Percentiles rank a stretch among this genome's conserved stretches.
phyloP scores from a whole-genome alignment of 2,888 invertebrate species.

The Chromoteleia sp. region DNA sequence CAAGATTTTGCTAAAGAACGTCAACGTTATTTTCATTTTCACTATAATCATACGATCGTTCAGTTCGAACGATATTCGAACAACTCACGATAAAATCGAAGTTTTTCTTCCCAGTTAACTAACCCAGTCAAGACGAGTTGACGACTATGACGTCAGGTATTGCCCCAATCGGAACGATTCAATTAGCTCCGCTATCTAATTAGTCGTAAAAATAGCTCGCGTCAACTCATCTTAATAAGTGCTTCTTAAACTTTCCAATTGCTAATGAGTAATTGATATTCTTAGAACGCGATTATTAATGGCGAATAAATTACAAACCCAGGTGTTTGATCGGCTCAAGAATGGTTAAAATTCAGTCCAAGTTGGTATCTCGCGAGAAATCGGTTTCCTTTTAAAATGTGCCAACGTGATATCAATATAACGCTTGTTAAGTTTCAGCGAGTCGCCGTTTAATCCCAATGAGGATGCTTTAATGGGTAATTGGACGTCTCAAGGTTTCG shows the following conservation, averaged over 20 bases:
- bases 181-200: conserved; percentile 56
- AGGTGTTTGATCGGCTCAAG: conserved; percentile 6
- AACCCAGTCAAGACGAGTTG: conserved; percentile 25
- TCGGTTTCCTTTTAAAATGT: conserved; percentile 25
- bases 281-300: conserved; percentile 54
- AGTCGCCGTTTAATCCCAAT: conserved; percentile 41
- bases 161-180: conserved; percentile 36
- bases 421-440: conserved; percentile 6
- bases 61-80: conserved; percentile 11
- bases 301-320: conserved; percentile 38
- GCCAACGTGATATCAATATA: conserved; percentile 12
- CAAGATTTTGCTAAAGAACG: conserved; percentile 30
- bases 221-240: conserved; percentile 37
- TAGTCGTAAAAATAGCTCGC: conserved; percentile 49
- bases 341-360: conserved; percentile 34
- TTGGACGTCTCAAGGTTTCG: conserved; percentile 72
- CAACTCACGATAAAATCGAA: conserved; percentile 5
- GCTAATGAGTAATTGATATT: conserved; percentile 64
- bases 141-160: conserved; percentile 36
- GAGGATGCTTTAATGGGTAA: conserved; percentile 70
- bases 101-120: conserved; percentile 22
- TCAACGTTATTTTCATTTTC: conserved; percentile 32
- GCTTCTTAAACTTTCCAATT: conserved; percentile 48
- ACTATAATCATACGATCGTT: conserved; percentile 16
- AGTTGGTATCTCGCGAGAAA: conserved; percentile 32